Conservation (phyloP, 2,888 invertebrate species). For the Caenorhabditis virilis region DNA sequence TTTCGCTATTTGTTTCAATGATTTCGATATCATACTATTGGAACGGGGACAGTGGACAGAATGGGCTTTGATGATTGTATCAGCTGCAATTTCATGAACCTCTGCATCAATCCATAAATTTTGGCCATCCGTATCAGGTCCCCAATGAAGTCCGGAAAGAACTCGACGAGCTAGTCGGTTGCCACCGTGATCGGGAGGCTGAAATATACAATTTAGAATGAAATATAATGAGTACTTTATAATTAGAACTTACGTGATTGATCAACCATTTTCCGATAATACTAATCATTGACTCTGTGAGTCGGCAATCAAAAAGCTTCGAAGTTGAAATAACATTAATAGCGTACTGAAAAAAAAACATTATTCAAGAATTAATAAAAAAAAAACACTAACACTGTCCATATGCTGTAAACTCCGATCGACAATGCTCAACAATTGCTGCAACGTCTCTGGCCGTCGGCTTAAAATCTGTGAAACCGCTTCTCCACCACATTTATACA, state of each 20-base stretch:
- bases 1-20: conserved; percentile 57
- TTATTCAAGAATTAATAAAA: neutral
- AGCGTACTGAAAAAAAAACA: conserved; percentile 49
- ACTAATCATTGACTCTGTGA: conserved; percentile 46
- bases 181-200: conserved; percentile 57
- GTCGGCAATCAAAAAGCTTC: conserved; percentile 51
- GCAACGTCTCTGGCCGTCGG: conserved; percentile 49
- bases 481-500: conserved; percentile 66
- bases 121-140: conserved; percentile 36
- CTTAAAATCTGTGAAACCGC: conserved; percentile 57
- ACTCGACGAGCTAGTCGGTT: conserved; percentile 58
- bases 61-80: conserved; percentile 64
- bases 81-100: conserved; percentile 58
- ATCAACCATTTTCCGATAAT: conserved; percentile 67
- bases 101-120: conserved; percentile 58
- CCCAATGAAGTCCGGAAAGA: conserved; percentile 57
- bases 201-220: conserved; percentile 8
- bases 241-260: conserved; percentile 22
- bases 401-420: conserved; percentile 64
- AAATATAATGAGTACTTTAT: neutral
- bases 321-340: conserved; percentile 60
- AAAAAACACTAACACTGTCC: conserved; percentile 23
- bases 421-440: conserved; percentile 52
- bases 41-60: conserved; percentile 60
- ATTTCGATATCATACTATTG: conserved; percentile 64